A percentile compares a stretch with the other conserved stretches of the same genome.
phyloP scores from a whole-genome alignment of 2,888 invertebrate genomes.

The Brachypalpus laphriformis region DNA sequence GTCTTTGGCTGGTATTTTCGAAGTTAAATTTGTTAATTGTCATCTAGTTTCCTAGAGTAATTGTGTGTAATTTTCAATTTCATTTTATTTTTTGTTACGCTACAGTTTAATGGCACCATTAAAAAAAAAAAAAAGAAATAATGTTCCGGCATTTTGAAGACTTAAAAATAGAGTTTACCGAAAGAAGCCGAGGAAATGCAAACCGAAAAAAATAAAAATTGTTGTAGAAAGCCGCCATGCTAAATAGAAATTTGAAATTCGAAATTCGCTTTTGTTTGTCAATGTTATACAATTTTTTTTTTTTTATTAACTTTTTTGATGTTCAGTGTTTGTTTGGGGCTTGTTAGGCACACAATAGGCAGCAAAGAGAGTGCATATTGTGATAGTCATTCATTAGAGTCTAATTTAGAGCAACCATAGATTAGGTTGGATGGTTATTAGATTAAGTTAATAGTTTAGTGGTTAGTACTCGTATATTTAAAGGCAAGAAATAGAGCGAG shows the following conservation, averaged over 20 bases:
- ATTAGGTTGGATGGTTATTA: background rate
- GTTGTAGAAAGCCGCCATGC: background rate
- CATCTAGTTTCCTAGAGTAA: slow-evolving; percentile 48
- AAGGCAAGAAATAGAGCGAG: background rate
- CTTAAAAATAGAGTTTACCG: slow-evolving; percentile 8
- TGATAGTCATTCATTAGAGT: background rate
- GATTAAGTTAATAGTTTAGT: background rate
- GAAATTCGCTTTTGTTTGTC: slow-evolving; percentile 35
- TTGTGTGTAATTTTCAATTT: slow-evolving; percentile 61
- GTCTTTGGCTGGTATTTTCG: slow-evolving; percentile 53
- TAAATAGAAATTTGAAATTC: background rate
- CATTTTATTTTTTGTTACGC: slow-evolving; percentile 36
- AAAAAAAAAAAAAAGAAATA: background rate
- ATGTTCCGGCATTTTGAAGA: slow-evolving; percentile 48
- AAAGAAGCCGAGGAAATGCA: background rate
- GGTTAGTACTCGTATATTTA: background rate
- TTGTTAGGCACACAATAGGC: slow-evolving; percentile 12
- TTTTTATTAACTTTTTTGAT: background rate
- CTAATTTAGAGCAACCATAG: background rate
- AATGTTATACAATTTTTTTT: slow-evolving; percentile 44
- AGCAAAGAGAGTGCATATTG: background rate
- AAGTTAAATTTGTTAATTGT: slow-evolving; percentile 53
- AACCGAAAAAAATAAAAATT: background rate
- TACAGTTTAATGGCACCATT: slow-evolving; percentile 27
- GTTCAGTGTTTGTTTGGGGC: background rate